Evolutionary conservation across 1,140 invertebrate genomes (phyloP).

Genomic region (Cylas formicarius): DNA sequence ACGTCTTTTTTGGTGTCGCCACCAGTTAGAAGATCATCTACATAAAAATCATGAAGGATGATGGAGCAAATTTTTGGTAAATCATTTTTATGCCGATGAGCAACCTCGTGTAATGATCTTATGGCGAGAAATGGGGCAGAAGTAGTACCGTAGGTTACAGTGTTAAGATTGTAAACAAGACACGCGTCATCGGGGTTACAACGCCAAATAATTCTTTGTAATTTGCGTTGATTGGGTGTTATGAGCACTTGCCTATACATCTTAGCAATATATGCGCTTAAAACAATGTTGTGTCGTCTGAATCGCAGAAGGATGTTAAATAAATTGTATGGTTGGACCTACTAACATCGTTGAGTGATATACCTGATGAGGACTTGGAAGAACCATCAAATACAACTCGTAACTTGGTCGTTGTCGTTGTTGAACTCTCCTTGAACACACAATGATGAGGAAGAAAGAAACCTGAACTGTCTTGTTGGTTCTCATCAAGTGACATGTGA

Average conservation of each 20-base stretch:
- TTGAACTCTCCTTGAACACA: constrained; percentile 23
- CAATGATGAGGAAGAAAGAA: constrained; percentile 38
- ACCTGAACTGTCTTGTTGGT: constrained; percentile 7
- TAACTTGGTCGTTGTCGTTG: constrained; percentile 30
- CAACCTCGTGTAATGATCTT: not conserved
- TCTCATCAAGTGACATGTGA: too few relatives aligned
- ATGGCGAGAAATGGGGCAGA: constrained; percentile 1
- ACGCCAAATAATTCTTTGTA: constrained; percentile 30
- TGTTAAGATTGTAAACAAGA: not conserved
- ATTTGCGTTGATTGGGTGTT: constrained; percentile 26
- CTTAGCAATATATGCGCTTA: constrained; percentile 41
- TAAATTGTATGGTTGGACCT: constrained; percentile 39
- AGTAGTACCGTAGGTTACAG: not conserved
- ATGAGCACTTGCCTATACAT: constrained; percentile 41
- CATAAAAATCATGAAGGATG: too few relatives aligned
- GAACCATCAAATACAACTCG: constrained; percentile 40
- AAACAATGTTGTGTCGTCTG: constrained; percentile 34
- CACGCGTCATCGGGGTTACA: constrained; percentile 5
- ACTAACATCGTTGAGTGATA: constrained; percentile 31
- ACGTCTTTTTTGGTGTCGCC: too few relatives aligned
- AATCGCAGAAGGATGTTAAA: constrained; percentile 41
- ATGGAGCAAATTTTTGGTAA: too few relatives aligned
- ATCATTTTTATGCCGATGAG: too few relatives aligned
- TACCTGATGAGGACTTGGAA: constrained; percentile 24
- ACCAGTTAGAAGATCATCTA: too few relatives aligned